Conservation (phyloP, 2,888 invertebrate genomes). For the Cerastoderma edule region DNA sequence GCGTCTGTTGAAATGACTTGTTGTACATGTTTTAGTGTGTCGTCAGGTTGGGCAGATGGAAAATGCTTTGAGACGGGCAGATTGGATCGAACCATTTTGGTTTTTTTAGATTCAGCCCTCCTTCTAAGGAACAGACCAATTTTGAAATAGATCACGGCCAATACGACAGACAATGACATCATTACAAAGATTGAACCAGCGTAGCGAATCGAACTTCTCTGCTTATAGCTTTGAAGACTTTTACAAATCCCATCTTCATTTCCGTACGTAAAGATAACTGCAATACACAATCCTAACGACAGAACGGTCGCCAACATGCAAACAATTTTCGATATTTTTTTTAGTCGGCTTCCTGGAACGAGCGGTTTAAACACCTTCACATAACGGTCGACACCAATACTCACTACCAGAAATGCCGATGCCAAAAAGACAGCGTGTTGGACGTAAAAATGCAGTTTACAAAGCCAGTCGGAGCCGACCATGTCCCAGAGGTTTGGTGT, state of each 20-base stretch:
- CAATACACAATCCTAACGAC: not conserved
- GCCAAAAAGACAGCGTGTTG: not conserved
- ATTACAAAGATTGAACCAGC: not conserved
- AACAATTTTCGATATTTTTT: not conserved
- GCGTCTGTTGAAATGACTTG: no score
- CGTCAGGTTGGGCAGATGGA: no score
- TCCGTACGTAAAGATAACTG: not conserved
- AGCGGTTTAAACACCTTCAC: constrained; percentile 1
- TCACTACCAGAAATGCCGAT: not conserved
- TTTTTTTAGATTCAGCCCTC: no score
- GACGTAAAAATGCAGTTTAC: not conserved
- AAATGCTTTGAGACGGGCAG: no score
- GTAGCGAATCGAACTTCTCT: not conserved
- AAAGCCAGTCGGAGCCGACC: not conserved
- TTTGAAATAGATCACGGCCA: not conserved
- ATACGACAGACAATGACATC: not conserved
- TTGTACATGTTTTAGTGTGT: no score
- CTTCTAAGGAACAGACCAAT: not conserved
- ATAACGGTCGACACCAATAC: not conserved
- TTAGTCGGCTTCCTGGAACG: not conserved
- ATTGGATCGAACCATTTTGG: no score
- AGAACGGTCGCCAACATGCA: no score
- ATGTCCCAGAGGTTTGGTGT: not conserved
- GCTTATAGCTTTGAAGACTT: not conserved
- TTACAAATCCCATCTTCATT: not conserved